Evolutionary conservation across 2,888 invertebrate genomes (phyloP).

Genomic region (Rhaphigaster nebulosa): DNA sequence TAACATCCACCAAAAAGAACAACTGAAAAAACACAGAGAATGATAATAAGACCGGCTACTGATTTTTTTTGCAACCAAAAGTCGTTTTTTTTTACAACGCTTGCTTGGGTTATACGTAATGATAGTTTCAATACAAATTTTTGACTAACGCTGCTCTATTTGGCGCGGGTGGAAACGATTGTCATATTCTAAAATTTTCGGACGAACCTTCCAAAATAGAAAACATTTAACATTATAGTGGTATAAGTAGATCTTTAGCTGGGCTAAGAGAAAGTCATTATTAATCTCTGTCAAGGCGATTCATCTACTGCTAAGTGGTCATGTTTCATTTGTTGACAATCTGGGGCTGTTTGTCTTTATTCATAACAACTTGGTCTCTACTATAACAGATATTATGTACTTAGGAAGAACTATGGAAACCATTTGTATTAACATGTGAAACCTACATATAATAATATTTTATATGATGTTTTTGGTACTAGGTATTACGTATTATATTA

Average conservation of each 20-base stretch:
- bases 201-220: neutral
- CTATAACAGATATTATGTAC: neutral
- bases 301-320: neutral
- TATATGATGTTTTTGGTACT: too few species aligned
- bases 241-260: neutral
- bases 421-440: neutral
- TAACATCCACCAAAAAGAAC: too few species aligned
- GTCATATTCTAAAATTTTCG: neutral
- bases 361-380: neutral
- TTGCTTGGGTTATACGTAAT: too few species aligned
- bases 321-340: neutral
- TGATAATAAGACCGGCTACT: too few species aligned
- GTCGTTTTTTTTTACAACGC: too few species aligned
- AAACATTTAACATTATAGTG: neutral
- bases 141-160: too few species aligned
- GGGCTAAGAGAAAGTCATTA: neutral
- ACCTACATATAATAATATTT: neutral
- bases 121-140: too few species aligned
- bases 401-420: neutral
- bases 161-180: neutral
- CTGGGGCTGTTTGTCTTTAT: neutral
- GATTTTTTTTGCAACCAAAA: too few species aligned
- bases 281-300: conserved; percentile 3
- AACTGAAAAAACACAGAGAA: too few species aligned
- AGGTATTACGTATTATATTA: too few species aligned